Evolutionary conservation across 2,797 vertebrate species (phyloP).

Genomic region (Oophaga sylvatica): DNA sequence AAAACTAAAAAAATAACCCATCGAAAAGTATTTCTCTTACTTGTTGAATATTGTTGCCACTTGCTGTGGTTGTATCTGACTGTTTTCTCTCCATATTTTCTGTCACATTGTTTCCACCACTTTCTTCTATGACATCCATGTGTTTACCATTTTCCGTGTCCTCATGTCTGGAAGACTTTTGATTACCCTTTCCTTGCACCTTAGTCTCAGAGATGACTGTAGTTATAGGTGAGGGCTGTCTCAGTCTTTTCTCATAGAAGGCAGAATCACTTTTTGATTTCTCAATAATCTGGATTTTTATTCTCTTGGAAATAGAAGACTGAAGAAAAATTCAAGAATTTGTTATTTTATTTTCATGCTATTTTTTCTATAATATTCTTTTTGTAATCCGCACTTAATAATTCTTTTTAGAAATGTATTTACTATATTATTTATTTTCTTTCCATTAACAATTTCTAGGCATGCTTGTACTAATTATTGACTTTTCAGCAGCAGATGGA

Average conservation of each 20-base stretch:
- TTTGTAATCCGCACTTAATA: background rate
- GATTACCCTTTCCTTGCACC: background rate
- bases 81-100: background rate
- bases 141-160: background rate
- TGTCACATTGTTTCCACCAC: background rate
- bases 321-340: background rate
- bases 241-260: background rate
- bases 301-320: conserved; percentile 16
- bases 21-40: background rate
- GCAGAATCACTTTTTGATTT: conserved; percentile 8
- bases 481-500: too few species aligned
- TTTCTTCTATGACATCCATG: background rate
- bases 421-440: background rate
- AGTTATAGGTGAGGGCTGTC: background rate
- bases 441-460: background rate
- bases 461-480: background rate
- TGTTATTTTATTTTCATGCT: background rate
- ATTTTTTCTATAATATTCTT: background rate
- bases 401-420: background rate
- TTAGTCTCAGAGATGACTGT: background rate
- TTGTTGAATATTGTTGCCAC: background rate
- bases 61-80: background rate
- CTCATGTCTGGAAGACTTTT: background rate
- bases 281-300: conserved; percentile 27
- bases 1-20: background rate